Evolutionary conservation across 2,797 vertebrate genomes (phyloP).

Genomic region (Syngnathus rostellatus): DNA sequence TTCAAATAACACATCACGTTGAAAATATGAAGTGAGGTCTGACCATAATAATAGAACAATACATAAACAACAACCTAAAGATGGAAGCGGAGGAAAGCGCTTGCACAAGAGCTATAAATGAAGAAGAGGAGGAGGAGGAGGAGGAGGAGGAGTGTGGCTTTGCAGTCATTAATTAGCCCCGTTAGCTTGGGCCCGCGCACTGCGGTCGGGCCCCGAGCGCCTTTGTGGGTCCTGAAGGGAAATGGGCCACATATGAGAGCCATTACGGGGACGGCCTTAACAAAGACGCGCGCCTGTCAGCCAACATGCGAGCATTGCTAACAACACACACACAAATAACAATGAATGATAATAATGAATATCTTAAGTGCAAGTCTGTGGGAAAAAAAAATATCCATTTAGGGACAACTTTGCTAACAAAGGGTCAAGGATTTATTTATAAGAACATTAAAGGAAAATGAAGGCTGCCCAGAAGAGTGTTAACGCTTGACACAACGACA

Average conservation of each 20-base stretch:
- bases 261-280: conserved; percentile 87
- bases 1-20: not conserved
- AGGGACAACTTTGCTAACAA: not conserved
- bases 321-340: conserved; percentile 19
- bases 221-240: conserved; percentile 78
- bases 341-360: too few relatives aligned
- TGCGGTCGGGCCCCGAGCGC: conserved; percentile 64
- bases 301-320: conserved; percentile 73
- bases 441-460: not conserved
- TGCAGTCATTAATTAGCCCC: conserved; percentile 67
- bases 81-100: conserved; percentile 11
- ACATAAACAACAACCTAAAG: conserved; percentile 31
- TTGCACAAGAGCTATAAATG: conserved; percentile 49
- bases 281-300: conserved; percentile 95
- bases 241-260: conserved; percentile 90
- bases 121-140: conserved; percentile 43
- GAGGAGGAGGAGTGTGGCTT: conserved; percentile 59
- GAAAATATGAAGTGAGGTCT: not conserved
- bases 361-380: too few relatives aligned
- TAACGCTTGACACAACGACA: not conserved
- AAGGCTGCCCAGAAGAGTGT: not conserved
- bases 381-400: not conserved
- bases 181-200: conserved; percentile 71
- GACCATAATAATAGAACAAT: not conserved
- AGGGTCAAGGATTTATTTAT: not conserved